phyloP scores from a whole-genome alignment of 2,888 invertebrate species.

The Blastobasis lacticolella region DNA sequence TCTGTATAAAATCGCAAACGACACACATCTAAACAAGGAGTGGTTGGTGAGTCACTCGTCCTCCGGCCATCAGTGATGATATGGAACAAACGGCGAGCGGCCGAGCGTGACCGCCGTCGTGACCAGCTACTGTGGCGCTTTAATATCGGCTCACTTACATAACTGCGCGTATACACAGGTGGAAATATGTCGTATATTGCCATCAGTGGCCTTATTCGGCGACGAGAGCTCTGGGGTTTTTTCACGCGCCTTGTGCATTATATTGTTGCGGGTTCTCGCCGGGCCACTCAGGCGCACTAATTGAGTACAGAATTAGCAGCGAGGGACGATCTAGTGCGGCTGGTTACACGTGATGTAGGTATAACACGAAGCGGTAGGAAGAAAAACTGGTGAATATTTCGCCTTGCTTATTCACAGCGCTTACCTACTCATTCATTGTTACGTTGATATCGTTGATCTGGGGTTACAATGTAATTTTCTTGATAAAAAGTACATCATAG shows the following conservation, averaged over 20 bases:
- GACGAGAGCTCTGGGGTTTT: background rate
- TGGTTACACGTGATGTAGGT: slow-evolving; percentile 4
- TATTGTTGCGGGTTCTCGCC: slow-evolving; percentile 18
- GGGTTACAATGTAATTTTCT: too few species aligned
- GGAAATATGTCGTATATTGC: slow-evolving; percentile 6
- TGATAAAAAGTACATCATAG: too few species aligned
- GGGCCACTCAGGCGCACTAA: slow-evolving; percentile 25
- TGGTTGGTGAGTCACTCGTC: slow-evolving; percentile 54
- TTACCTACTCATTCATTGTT: too few species aligned
- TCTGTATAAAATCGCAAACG: too few species aligned
- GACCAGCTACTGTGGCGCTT: slow-evolving; percentile 36
- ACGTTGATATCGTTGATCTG: too few species aligned
- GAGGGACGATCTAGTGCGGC: slow-evolving; percentile 26
- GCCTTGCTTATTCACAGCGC: too few species aligned
- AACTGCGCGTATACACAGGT: slow-evolving; percentile 16
- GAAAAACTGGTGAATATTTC: background rate
- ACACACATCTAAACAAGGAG: slow-evolving; percentile 14
- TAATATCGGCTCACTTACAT: slow-evolving; percentile 27
- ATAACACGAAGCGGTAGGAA: background rate
- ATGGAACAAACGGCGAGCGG: slow-evolving; percentile 44
- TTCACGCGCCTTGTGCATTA: slow-evolving; percentile 5
- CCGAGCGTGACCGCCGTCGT: slow-evolving; percentile 52
- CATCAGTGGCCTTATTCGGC: slow-evolving; percentile 4
- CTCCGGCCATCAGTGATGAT: slow-evolving; percentile 34
- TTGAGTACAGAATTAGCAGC: slow-evolving; percentile 34